These are phyloP conservation scores for Pocillopora meandrina DNA, from an alignment of 92 coral and sea anemone species.

Conservation along the genomic window DNA sequence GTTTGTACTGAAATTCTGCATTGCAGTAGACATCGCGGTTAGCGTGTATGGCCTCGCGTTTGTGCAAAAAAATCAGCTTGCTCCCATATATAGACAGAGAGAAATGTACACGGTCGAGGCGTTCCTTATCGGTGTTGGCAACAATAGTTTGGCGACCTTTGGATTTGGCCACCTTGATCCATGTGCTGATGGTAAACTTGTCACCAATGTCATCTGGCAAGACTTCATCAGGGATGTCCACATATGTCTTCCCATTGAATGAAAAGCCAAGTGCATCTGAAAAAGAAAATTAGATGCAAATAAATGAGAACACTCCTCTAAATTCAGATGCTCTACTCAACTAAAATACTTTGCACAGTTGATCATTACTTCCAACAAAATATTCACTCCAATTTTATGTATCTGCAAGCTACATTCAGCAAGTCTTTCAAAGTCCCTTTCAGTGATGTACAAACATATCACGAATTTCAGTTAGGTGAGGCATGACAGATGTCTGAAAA, in stretches of 20 bases:
- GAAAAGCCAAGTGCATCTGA: constrained; percentile 64
- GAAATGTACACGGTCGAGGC: constrained; percentile 90
- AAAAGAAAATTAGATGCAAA: not conserved
- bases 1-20: constrained; percentile 75
- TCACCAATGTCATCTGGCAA: constrained; percentile 76
- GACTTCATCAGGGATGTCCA: constrained; percentile 66
- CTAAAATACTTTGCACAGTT: too few species aligned
- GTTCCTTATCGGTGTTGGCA: constrained; percentile 74
- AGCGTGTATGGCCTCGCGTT: constrained; percentile 80
- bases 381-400: too few species aligned
- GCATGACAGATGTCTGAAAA: too few species aligned
- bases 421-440: too few species aligned
- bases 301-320: not conserved
- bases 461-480: too few species aligned
- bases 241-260: constrained; percentile 79
- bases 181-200: constrained; percentile 82
- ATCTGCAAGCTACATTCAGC: too few species aligned
- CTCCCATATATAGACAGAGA: constrained; percentile 66
- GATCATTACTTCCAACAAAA: too few species aligned
- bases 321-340: too few species aligned
- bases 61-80: constrained; percentile 77
- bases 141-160: constrained; percentile 78
- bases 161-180: constrained; percentile 67
- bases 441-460: too few species aligned
- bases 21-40: constrained; percentile 75